Evolutionary conservation across 1,140 invertebrate genomes (phyloP).

Genomic region (Antheraea pernyi): DNA sequence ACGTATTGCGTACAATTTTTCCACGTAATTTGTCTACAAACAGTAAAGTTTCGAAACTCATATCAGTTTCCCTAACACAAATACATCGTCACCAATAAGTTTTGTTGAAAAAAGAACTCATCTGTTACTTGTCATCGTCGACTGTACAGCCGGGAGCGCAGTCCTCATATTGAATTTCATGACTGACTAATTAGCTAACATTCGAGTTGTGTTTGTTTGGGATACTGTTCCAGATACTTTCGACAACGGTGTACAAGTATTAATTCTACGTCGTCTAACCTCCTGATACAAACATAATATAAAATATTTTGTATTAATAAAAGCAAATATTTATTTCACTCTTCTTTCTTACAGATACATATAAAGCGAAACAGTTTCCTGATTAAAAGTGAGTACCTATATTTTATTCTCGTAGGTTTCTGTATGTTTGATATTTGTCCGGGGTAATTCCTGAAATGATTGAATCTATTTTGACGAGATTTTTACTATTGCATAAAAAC

Average conservation of each 20-base stretch:
- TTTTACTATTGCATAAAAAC: too few relatives aligned
- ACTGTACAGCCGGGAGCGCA: constrained; percentile 14
- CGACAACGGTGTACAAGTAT: background rate
- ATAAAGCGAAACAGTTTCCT: background rate
- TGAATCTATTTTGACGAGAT: too few relatives aligned
- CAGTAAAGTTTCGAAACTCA: background rate
- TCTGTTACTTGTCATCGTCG: background rate
- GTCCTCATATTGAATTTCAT: constrained; percentile 44
- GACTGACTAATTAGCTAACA: constrained; percentile 50
- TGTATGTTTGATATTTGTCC: too few relatives aligned
- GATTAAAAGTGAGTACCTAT: background rate
- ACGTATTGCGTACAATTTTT: background rate
- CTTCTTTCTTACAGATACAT: constrained; percentile 4
- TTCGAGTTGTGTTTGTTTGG: constrained; percentile 39
- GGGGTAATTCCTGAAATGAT: too few relatives aligned
- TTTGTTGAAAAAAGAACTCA: background rate
- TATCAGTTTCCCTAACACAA: background rate
- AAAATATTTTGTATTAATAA: background rate
- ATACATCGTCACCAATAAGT: background rate
- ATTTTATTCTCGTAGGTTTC: background rate
- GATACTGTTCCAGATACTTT: constrained; percentile 19
- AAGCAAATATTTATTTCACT: constrained; percentile 3
- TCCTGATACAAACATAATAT: background rate
- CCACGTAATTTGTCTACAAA: background rate
- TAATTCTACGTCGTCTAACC: background rate